phyloP scores from a whole-genome alignment of 2,888 invertebrate genomes.

The Lepas anatifera region DNA sequence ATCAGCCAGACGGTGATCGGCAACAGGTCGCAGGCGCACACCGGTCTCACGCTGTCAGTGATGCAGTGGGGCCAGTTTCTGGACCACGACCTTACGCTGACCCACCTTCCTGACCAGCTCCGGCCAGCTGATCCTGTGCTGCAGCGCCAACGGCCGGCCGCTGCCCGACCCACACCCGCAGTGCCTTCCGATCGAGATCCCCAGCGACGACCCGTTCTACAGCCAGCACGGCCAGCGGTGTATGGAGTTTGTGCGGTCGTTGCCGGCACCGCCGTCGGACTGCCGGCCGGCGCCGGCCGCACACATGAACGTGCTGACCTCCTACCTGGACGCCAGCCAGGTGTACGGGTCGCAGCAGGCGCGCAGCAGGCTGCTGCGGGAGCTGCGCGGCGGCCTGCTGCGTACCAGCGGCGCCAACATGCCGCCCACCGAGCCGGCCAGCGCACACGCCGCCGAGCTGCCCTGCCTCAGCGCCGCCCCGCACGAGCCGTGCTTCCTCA shows the following conservation, averaged over 20 bases:
- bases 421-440: slow-evolving; percentile 26
- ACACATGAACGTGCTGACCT: slow-evolving; percentile 42
- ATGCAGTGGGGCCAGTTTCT: slow-evolving; percentile 25
- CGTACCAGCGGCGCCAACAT: slow-evolving; percentile 18
- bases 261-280: not conserved
- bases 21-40: slow-evolving; percentile 49
- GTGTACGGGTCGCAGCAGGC: slow-evolving; percentile 63
- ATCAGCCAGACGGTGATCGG: slow-evolving; percentile 49
- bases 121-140: not conserved
- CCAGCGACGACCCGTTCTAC: slow-evolving; percentile 45
- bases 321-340: slow-evolving; percentile 60
- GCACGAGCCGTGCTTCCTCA: slow-evolving; percentile 47
- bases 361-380: slow-evolving; percentile 51
- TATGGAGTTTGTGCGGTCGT: not conserved
- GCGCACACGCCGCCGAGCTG: slow-evolving; percentile 38
- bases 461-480: slow-evolving; percentile 44
- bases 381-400: slow-evolving; percentile 33
- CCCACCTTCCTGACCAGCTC: slow-evolving; percentile 16
- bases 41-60: slow-evolving; percentile 55
- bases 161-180: slow-evolving; percentile 40
- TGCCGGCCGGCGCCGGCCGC: not conserved
- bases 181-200: slow-evolving; percentile 51
- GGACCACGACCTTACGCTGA: slow-evolving; percentile 24
- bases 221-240: slow-evolving; percentile 22
- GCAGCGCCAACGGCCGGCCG: not conserved